Base-by-base conservation (phyloP, 92 coral and sea anemone genomes). In the Nematostella vectensis region DNA sequence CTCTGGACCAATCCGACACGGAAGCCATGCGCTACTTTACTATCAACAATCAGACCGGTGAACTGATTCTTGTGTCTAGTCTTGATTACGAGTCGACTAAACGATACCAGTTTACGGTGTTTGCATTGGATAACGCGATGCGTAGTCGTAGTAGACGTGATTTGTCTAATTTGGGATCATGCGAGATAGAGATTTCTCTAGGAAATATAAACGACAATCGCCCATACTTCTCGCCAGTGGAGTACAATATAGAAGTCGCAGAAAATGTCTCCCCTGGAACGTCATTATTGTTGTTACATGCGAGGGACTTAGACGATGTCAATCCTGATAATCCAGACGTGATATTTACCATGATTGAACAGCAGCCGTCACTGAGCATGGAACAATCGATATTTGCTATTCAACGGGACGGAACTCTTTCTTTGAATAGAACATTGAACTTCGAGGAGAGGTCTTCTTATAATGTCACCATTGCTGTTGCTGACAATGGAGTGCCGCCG, bases 171-270 rank as follows among this genome's bases (percentile, higher is more conserved):
- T 70, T 69, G 37, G 54, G 67, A 1, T 63, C 30, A 44, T 57
- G 71, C 3, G 37, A 45, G 51, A 69, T 76, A 28, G 47, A 28
- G 28, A 36, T 76, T 1, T 69, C 72, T 15, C 25, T 76, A 59
- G 63, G 48, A 10, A 78, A 76, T 22, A 37, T 69, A 30, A 76
- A 76, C 28, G 83, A 76, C 62, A 76, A 76, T 39, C n/a, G 15
- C 16, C 83, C 83, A 12, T 19, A 25, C 29, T 76, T 76, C 57
- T 57, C 54, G 30, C 66, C 48, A 11, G 31, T 44, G 17, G 29
- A 47, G 12, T 62, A 55, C 28, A 49, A 54, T 58, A 64, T 68
- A 33, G 36, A 21, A 25, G 21, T 26, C 40, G 42, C 69, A 47
- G 28, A 21, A 9, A 27, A 36, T 57, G 4, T 26, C 19, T 29